These are phyloP conservation scores for Cerastis rubricosa DNA, from an alignment of 2,888 invertebrate species.

Conservation along the genomic window DNA sequence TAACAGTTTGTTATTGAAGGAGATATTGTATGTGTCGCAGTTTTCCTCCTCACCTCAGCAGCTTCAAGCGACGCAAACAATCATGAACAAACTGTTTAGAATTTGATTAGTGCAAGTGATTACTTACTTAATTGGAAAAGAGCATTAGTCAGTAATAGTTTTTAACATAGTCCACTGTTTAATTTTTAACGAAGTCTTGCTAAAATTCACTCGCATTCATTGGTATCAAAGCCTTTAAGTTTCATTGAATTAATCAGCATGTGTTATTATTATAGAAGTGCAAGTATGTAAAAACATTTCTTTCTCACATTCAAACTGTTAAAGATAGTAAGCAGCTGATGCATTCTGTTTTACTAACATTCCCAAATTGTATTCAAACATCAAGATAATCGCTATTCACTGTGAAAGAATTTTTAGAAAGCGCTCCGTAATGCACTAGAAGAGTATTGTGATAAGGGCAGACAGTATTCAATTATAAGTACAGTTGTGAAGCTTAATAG, in stretches of 20 bases:
- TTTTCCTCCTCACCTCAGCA: conserved; percentile 43
- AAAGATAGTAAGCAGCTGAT: conserved; percentile 26
- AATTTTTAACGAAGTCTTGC: not conserved
- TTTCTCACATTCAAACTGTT: conserved; percentile 26
- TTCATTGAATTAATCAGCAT: not conserved
- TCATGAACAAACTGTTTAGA: conserved; percentile 24
- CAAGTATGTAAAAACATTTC: not conserved
- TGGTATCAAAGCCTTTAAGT: not conserved
- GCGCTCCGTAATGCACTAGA: conserved; percentile 50
- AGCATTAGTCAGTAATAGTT: not conserved
- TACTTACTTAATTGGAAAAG: conserved; percentile 23
- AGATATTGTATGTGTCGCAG: conserved; percentile 48
- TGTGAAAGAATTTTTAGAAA: conserved; percentile 63
- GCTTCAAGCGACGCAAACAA: conserved; percentile 37
- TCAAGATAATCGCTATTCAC: conserved; percentile 47
- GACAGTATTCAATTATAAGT: conserved; percentile 64
- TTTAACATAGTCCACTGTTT: not conserved
- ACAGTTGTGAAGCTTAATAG: conserved; percentile 61
- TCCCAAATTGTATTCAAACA: conserved; percentile 42
- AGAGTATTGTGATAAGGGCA: conserved; percentile 61
- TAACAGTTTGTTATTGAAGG: conserved; percentile 52
- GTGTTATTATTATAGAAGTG: conserved; percentile 1
- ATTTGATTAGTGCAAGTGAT: conserved; percentile 35
- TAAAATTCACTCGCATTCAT: not conserved
- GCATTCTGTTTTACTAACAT: conserved; percentile 40